Evolutionary conservation across 2,888 invertebrate species (phyloP).

Genomic region (Entomobrya proxima): DNA sequence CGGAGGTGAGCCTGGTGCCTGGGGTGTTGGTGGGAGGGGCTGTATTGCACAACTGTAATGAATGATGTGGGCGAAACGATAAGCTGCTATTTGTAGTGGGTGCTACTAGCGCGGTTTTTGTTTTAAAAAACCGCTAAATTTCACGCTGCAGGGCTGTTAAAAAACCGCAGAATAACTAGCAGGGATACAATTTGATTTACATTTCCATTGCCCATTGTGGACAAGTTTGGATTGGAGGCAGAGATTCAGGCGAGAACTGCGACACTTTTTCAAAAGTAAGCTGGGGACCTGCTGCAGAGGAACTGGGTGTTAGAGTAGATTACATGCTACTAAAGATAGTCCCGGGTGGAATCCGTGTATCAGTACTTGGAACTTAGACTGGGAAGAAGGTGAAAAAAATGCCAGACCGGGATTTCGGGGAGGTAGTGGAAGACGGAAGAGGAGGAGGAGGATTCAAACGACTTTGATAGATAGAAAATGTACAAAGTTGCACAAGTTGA

Average conservation of each 20-base stretch:
- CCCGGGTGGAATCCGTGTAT: slow-evolving; percentile 91
- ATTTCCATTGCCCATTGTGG: slow-evolving; percentile 73
- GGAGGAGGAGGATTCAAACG: slow-evolving; percentile 79
- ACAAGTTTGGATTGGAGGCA: slow-evolving; percentile 73
- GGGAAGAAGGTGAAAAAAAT: slow-evolving; percentile 79
- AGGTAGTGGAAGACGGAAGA: slow-evolving; percentile 75
- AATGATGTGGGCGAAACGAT: slow-evolving; percentile 77
- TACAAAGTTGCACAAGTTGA: slow-evolving; percentile 79
- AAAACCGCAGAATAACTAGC: slow-evolving; percentile 76
- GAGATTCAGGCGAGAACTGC: slow-evolving; percentile 69
- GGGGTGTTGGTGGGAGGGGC: slow-evolving; percentile 93
- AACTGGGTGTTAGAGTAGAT: slow-evolving; percentile 90
- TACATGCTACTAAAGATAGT: slow-evolving; percentile 91
- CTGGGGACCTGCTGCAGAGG: slow-evolving; percentile 85
- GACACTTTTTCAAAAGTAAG: background rate
- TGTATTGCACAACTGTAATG: slow-evolving; percentile 84
- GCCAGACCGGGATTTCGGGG: slow-evolving; percentile 79
- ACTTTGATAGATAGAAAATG: slow-evolving; percentile 82
- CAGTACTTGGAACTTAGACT: slow-evolving; percentile 92
- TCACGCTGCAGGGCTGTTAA: slow-evolving; percentile 90
- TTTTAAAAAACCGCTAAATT: slow-evolving; percentile 92
- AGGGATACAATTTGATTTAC: slow-evolving; percentile 74
- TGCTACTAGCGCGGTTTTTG: slow-evolving; percentile 94
- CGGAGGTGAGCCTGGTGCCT: slow-evolving; percentile 90
- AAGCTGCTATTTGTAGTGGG: slow-evolving; percentile 94